Evolutionary conservation across 2,797 vertebrate genomes (phyloP).

Genomic region (Melanotaenia boesemani): DNA sequence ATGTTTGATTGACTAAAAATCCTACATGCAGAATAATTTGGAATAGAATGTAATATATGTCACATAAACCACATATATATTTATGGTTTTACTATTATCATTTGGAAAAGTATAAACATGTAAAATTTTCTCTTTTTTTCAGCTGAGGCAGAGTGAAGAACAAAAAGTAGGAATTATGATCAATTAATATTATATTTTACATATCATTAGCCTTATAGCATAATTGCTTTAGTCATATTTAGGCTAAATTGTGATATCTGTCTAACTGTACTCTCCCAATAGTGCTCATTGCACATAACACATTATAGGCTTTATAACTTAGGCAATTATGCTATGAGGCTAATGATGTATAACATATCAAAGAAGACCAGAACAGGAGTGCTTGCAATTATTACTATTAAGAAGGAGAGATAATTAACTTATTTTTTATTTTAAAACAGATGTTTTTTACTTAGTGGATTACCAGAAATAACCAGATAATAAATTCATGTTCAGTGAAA

Average conservation of each 20-base stretch:
- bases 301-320: too few species aligned
- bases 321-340: too few species aligned
- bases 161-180: constrained; percentile 62
- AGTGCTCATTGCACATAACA: too few species aligned
- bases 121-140: constrained; percentile 44
- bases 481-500: background rate
- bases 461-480: background rate
- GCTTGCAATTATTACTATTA: background rate
- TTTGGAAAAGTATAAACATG: constrained; percentile 12
- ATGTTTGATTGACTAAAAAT: background rate
- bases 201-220: background rate
- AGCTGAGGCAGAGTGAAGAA: constrained; percentile 69
- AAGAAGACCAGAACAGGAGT: background rate
- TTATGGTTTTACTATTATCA: background rate
- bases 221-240: too few species aligned
- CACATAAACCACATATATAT: background rate
- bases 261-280: too few species aligned
- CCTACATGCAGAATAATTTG: background rate
- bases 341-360: background rate
- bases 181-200: constrained; percentile 19
- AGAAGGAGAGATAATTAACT: background rate
- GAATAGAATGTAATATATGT: background rate
- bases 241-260: too few species aligned
- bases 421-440: background rate
- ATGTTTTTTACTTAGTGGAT: background rate